Evolutionary conservation across 2,797 vertebrate genomes (phyloP), one percentile per base, ranked within the genome.

Genomic region (Pelodytes ibericus): DNA sequence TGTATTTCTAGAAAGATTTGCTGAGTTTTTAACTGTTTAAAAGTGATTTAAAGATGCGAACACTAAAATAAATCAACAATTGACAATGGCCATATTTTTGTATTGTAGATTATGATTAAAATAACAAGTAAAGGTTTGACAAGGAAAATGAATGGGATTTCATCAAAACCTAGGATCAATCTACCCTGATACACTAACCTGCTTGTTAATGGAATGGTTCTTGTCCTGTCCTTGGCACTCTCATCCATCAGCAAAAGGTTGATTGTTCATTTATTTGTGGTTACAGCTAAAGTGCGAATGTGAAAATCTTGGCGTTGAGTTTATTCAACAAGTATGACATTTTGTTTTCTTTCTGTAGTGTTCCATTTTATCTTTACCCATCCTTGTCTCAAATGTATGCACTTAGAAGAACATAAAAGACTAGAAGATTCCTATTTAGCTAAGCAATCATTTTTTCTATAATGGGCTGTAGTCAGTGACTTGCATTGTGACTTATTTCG

Each of bases 161-260:
- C 49, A 41, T 51, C 24, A 2, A 77, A n/a, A 56, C 59, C 62
- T 71, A 56, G 15, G 39, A 24, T 29, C 67, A 57, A 30, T 47
- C 36, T 39, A 56, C 62, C 36, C 47, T 71, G 60, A 57, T 71
- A 33, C 26, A 71, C 30, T 77, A 71, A 70, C 25, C 22, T 2
- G 13, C 41, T 57, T 71, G 70, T 36, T 71, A 77, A 71, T 77
- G 67, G 59, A 77, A 71, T 49, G 59, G 47, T 27, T 56, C 59
- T 29, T 30, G 58, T 41, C 27, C 57, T 9, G 60, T 53, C 29
- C 58, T 24, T 69, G 74, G 58, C 66, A 76, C 31, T 5, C 66
- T 76, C 74, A 76, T 76, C 74, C 74, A 76, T 76, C 74, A 76
- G 31, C 22, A 44, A 56, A 71, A 63, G 47, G 59, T 58, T 71